Percentiles rank a stretch among this genome's conserved stretches.
Evolutionary conservation across 2,888 invertebrate genomes (phyloP).

Genomic region (Petrolisthes cinctipes): DNA sequence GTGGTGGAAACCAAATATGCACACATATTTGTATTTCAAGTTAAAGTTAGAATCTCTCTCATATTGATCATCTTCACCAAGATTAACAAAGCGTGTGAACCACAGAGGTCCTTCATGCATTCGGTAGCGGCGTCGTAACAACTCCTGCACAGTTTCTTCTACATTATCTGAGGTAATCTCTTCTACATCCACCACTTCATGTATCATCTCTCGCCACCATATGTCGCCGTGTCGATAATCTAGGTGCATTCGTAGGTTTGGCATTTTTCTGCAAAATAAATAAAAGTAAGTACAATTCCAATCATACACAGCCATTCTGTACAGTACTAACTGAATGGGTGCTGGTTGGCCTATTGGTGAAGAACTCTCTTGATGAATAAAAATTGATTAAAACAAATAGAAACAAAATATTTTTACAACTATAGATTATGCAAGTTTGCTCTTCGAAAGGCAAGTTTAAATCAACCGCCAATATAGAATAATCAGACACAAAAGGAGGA

Average conservation of each 20-base stretch:
- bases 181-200: conserved; percentile 56
- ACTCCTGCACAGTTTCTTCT: conserved; percentile 46
- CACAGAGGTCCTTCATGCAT: conserved; percentile 59
- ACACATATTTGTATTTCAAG: conserved; percentile 50
- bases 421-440: too few species aligned
- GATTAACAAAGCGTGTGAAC: conserved; percentile 57
- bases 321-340: too few species aligned
- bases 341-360: too few species aligned
- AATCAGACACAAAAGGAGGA: too few species aligned
- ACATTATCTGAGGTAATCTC: conserved; percentile 55
- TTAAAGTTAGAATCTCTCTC: conserved; percentile 44
- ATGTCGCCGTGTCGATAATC: conserved; percentile 39
- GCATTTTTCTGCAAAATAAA: conserved; percentile 59
- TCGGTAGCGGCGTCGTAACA: conserved; percentile 48
- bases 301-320: too few species aligned
- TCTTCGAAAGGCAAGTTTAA: too few species aligned
- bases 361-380: too few species aligned
- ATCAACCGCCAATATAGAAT: too few species aligned
- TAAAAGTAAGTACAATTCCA: too few species aligned
- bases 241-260: conserved; percentile 57
- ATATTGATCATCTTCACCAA: conserved; percentile 28
- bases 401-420: too few species aligned
- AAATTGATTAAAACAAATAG: too few species aligned
- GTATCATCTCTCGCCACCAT: conserved; percentile 61
- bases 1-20: conserved; percentile 65